Conservation (phyloP, 2,797 vertebrate species). For the Lophius americanus region DNA sequence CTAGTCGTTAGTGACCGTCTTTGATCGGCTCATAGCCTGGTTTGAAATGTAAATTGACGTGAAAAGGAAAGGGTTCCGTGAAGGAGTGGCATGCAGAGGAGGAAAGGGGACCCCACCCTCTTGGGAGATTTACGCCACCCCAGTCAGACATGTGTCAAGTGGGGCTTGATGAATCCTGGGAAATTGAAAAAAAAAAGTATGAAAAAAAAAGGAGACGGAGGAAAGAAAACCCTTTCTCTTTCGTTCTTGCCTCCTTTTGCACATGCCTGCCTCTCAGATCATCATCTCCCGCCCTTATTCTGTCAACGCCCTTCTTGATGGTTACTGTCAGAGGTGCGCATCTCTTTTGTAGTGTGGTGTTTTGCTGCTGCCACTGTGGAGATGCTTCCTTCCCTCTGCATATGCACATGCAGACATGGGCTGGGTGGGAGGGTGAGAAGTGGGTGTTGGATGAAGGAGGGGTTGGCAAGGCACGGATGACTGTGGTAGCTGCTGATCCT, state of each 20-base stretch:
- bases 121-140: conserved; percentile 80
- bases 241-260: conserved; percentile 76
- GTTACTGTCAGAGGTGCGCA: conserved; percentile 83
- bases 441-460: conserved; percentile 20
- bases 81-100: conserved; percentile 70
- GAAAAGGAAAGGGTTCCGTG: conserved; percentile 62
- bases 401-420: conserved; percentile 81
- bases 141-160: conserved; percentile 83
- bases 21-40: conserved; percentile 80
- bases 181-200: conserved; percentile 63
- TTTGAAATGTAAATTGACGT: conserved; percentile 85
- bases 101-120: conserved; percentile 78
- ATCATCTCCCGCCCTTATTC: conserved; percentile 87
- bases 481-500: conserved; percentile 67
- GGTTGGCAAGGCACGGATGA: conserved; percentile 40
- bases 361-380: conserved; percentile 74
- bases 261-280: conserved; percentile 83
- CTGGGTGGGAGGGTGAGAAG: conserved; percentile 38
- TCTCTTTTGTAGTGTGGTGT: conserved; percentile 82
- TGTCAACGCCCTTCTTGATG: conserved; percentile 86
- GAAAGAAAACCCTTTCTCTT: conserved; percentile 77
- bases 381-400: conserved; percentile 82
- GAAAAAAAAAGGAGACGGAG: conserved; percentile 64
- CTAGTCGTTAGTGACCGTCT: conserved; percentile 80
- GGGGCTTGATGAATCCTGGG: conserved; percentile 83